A percentile compares a stretch with the other conserved stretches of the same genome.
phyloP scores from a whole-genome alignment of 2,888 invertebrate species.

The Lutraria lutraria region DNA sequence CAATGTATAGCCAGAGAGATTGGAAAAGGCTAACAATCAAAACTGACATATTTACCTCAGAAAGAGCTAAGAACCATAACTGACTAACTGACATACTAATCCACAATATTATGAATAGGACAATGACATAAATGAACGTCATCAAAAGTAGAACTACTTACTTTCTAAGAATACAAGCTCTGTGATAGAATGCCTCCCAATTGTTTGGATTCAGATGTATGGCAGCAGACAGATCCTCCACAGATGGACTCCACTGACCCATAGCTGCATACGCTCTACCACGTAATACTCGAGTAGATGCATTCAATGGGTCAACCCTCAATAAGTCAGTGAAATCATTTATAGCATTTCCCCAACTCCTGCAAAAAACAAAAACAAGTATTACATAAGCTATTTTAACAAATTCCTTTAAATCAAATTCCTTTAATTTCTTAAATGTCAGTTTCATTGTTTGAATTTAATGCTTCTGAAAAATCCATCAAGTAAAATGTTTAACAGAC shows the following conservation, averaged over 20 bases:
- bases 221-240: conserved; percentile 86
- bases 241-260: conserved; percentile 83
- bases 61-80: no score
- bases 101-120: no score
- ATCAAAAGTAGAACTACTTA: conserved; percentile 58
- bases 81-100: no score
- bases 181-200: conserved; percentile 85
- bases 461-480: no score
- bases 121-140: no score
- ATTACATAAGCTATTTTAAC: background rate
- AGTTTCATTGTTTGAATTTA: no score
- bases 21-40: no score
- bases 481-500: no score
- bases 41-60: no score
- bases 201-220: conserved; percentile 86
- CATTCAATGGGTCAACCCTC: conserved; percentile 82
- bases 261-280: conserved; percentile 84
- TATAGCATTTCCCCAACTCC: conserved; percentile 85
- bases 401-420: background rate
- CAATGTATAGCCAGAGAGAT: no score
- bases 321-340: conserved; percentile 85
- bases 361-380: conserved; percentile 48
- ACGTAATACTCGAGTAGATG: conserved; percentile 83
- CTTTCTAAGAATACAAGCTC: conserved; percentile 86
- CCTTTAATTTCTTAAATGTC: no score